Evolutionary conservation across 2,797 vertebrate species (phyloP).

Genomic region (Tauraco hartlaubi): DNA sequence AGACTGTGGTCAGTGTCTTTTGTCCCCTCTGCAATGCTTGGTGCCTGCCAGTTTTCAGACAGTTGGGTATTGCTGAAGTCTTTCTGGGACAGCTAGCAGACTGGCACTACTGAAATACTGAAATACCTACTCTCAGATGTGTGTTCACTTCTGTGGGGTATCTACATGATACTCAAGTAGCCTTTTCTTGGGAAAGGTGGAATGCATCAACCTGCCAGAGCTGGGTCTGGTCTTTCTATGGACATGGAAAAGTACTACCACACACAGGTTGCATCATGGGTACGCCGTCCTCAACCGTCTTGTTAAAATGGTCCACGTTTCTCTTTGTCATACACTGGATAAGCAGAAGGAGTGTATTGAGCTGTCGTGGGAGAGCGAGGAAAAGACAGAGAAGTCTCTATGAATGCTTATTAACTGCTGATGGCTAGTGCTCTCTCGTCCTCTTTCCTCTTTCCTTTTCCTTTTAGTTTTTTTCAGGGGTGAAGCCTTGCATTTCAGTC

Average conservation of each 20-base stretch:
- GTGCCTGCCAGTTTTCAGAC: accelerated
- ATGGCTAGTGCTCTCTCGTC: neutral
- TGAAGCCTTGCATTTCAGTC: neutral
- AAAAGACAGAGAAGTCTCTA: neutral
- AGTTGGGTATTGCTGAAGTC: neutral
- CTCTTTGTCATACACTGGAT: neutral
- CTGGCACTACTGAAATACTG: neutral
- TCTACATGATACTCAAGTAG: neutral
- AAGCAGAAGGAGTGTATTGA: neutral
- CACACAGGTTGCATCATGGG: neutral
- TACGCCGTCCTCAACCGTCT: neutral
- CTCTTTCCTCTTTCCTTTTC: neutral
- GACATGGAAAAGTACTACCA: neutral
- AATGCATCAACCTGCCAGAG: neutral
- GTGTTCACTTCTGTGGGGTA: neutral
- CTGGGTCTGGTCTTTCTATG: neutral
- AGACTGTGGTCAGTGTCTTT: neutral
- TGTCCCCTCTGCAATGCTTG: neutral
- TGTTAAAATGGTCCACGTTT: neutral
- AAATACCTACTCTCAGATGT: neutral
- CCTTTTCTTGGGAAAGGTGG: neutral
- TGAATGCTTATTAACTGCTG: neutral
- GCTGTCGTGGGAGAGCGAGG: neutral
- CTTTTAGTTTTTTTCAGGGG: neutral
- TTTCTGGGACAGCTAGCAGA: neutral